Evolutionary conservation across 1,140 invertebrate species (phyloP), one percentile per base, ranked within the genome.

Genomic region (Acromyrmex charruanus): DNA sequence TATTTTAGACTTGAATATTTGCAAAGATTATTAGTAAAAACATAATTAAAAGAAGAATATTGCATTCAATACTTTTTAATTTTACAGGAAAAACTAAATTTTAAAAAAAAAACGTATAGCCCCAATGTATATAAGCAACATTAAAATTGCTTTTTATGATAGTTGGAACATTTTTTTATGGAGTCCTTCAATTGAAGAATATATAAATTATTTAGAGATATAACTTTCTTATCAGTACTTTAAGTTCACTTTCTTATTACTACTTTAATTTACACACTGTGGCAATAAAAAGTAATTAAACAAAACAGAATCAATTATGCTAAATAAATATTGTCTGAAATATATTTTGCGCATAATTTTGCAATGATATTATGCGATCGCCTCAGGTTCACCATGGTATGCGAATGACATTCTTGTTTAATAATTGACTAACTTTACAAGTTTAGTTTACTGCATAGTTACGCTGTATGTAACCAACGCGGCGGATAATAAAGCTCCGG

Each of bases 401-500:
- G 16, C 25, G 3, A 71, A 9, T 59, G 63, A 49, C 14, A 25
- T 35, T 80, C 39, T 81, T 44, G 53, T 82, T 61, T 14, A 25
- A 16, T 25, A 59, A 72, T 72, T 35, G 18, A 59, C 18, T 72
- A 49, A 49, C 18, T 81, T 81, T 4, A n/a, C 53, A 25, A 72
- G 53, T 72, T 72, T 72, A 81, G 28, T 65, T 65, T 25, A 72
- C 35, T 53, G n/a, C 69, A 25, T 21, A 58, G 31, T 72, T 82
- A 82, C 28, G 25, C 55, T 39, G 18, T 55, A 31, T 39, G 21
- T 55, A 31, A 66, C 44, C 44, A 59, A 18, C 39, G 25, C 10
- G 51, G 44, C 58, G 31, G 31, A 39, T 80, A 90, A 88, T 77
- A 63, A 68, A 82, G 63, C 18, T 49, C 49, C 75, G 79, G 71